A percentile compares a stretch with the other conserved stretches of the same genome.
Conservation (phyloP, 2,113 vertebrate species). For the Caloenas nicobarica region DNA sequence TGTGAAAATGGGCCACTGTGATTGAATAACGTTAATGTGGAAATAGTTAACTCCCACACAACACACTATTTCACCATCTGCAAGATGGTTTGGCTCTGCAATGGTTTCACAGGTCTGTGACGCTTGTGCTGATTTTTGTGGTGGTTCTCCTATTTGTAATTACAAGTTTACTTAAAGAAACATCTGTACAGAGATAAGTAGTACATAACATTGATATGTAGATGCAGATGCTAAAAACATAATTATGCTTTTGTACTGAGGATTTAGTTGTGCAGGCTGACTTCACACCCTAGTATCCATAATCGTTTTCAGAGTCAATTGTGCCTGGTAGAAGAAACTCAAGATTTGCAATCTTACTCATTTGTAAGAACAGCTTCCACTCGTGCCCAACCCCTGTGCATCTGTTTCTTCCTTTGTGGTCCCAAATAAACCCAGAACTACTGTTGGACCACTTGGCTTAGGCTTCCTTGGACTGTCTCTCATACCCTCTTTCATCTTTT, state of each 20-base stretch:
- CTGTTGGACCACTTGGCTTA: background rate
- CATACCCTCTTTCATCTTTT: background rate
- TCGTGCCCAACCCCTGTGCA: background rate
- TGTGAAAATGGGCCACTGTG: constrained; percentile 53
- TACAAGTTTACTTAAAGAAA: background rate
- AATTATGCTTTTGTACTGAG: background rate
- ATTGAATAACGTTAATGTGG: constrained; percentile 41
- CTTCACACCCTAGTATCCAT: background rate
- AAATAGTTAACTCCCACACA: constrained; percentile 51
- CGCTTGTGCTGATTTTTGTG: background rate
- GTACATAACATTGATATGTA: background rate
- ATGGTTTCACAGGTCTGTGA: constrained; percentile 12
- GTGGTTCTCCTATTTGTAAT: background rate
- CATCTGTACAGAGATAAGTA: background rate
- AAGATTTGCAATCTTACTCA: background rate
- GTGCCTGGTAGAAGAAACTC: background rate
- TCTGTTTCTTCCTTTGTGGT: background rate
- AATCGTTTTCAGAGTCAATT: background rate
- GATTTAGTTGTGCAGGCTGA: background rate
- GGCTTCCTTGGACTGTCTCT: background rate
- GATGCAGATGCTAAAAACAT: background rate
- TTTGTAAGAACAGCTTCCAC: background rate
- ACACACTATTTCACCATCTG: background rate
- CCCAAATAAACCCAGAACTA: background rate
- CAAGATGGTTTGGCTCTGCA: background rate